These are phyloP conservation scores for Zingel zingel DNA, from an alignment of 2,113 vertebrate genomes.

Conservation along the genomic window DNA sequence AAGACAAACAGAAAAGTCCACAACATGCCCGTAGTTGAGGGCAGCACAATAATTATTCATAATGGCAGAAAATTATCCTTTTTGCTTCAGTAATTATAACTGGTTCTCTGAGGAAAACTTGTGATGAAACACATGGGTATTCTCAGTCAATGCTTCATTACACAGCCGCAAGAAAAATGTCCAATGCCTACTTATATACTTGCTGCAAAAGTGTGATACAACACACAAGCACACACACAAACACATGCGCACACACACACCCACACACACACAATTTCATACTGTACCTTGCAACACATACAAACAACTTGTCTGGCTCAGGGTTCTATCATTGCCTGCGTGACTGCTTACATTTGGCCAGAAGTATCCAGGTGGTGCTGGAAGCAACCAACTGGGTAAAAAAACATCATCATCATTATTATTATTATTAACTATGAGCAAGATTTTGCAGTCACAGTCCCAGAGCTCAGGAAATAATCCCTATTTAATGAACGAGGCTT, in stretches of 20 bases:
- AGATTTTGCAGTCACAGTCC: constrained; percentile 4
- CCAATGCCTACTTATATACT: neutral
- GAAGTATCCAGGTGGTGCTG: neutral
- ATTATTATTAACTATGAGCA: neutral
- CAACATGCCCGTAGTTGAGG: neutral
- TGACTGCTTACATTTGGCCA: neutral
- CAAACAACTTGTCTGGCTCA: neutral
- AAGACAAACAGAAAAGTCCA: constrained; percentile 34
- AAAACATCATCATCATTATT: neutral
- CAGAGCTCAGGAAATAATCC: neutral
- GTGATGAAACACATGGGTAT: constrained; percentile 19
- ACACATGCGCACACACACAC: neutral
- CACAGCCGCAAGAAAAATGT: neutral
- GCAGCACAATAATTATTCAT: constrained; percentile 25
- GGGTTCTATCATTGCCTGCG: neutral
- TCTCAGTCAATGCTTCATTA: neutral
- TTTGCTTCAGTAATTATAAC: constrained; percentile 33
- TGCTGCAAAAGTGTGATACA: neutral
- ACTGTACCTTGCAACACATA: neutral
- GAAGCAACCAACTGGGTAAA: neutral
- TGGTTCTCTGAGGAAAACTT: constrained; percentile 28
- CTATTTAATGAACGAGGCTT: neutral
- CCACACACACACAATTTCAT: neutral
- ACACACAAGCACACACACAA: neutral
- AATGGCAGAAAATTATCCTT: constrained; percentile 35